A percentile compares a stretch with the other conserved stretches of the same genome.
These are phyloP conservation scores for Diadema setosum DNA, from an alignment of 35 echinoderm and acorn worm genomes.

Conservation along the genomic window DNA sequence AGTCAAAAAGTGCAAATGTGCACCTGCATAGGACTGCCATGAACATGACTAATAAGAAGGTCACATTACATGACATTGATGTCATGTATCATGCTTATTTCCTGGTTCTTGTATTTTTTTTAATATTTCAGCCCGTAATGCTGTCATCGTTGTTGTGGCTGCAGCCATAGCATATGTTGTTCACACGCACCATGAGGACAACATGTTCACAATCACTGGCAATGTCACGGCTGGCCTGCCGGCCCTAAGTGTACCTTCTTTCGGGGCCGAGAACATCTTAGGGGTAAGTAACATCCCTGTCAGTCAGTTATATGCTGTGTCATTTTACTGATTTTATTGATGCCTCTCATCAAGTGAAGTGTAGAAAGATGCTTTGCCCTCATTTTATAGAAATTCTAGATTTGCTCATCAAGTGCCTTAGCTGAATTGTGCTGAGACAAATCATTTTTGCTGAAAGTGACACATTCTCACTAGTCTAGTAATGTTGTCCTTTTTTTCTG, in stretches of 20 bases:
- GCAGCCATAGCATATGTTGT: conserved; percentile 21
- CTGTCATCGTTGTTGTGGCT: conserved; percentile 61
- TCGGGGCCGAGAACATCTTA: conserved; percentile 48
- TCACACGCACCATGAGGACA: background rate
- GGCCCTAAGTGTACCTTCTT: conserved; percentile 35
- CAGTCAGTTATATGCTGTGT: background rate
- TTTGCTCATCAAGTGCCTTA: no score
- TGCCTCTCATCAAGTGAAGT: background rate
- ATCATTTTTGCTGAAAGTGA: no score
- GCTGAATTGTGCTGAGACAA: no score
- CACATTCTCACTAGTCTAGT: no score
- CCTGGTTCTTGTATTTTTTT: background rate
- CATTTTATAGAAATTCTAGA: no score
- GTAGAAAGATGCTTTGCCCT: no score
- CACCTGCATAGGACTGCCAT: background rate
- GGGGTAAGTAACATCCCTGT: conserved; percentile 44
- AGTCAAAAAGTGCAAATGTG: background rate
- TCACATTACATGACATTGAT: background rate
- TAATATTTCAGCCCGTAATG: conserved; percentile 62
- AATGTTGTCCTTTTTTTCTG: no score
- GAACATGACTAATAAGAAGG: background rate
- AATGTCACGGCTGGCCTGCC: conserved; percentile 80
- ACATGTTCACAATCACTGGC: conserved; percentile 41
- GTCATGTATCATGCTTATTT: background rate
- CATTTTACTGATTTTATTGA: background rate